A percentile compares a stretch with the other conserved stretches of the same genome.
phyloP scores from a whole-genome alignment of 2,113 vertebrate species.

The Campylomormyrus numenius region DNA sequence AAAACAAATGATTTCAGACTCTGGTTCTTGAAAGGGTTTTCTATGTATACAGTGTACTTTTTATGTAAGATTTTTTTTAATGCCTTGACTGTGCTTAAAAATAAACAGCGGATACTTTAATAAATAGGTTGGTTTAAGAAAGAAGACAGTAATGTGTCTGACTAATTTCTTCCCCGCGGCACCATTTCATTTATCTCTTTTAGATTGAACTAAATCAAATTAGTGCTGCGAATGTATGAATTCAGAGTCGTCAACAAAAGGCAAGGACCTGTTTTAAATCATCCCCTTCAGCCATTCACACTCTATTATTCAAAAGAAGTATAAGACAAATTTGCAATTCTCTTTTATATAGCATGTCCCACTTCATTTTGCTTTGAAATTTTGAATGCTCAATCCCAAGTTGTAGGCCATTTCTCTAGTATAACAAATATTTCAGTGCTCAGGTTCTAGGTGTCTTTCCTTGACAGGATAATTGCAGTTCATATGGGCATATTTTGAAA shows the following conservation, averaged over 20 bases:
- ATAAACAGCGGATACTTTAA: slow-evolving; percentile 12
- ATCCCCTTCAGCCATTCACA: slow-evolving; percentile 59
- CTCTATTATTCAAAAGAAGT: slow-evolving; percentile 61
- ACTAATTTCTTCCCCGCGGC: slow-evolving; percentile 53
- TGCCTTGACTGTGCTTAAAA: background rate
- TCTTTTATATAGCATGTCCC: slow-evolving; percentile 40
- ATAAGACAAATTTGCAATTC: slow-evolving; percentile 36
- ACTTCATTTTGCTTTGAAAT: slow-evolving; percentile 67
- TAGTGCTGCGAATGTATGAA: slow-evolving; percentile 68
- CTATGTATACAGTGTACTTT: background rate
- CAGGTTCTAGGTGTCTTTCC: background rate
- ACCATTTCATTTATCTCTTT: slow-evolving; percentile 57
- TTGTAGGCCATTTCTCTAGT: slow-evolving; percentile 57
- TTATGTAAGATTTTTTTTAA: background rate
- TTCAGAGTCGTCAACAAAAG: slow-evolving; percentile 61
- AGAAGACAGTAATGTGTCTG: slow-evolving; percentile 62
- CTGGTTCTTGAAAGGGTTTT: background rate
- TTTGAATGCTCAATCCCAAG: slow-evolving; percentile 60
- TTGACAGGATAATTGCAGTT: background rate
- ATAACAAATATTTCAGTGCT: slow-evolving; percentile 37
- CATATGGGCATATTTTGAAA: background rate
- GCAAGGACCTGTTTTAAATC: slow-evolving; percentile 57
- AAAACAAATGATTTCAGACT: slow-evolving; percentile 15
- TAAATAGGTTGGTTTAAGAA: slow-evolving; percentile 51
- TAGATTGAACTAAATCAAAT: slow-evolving; percentile 64